phyloP scores from a whole-genome alignment of 2,797 vertebrate genomes.

The Danionella dracula region DNA sequence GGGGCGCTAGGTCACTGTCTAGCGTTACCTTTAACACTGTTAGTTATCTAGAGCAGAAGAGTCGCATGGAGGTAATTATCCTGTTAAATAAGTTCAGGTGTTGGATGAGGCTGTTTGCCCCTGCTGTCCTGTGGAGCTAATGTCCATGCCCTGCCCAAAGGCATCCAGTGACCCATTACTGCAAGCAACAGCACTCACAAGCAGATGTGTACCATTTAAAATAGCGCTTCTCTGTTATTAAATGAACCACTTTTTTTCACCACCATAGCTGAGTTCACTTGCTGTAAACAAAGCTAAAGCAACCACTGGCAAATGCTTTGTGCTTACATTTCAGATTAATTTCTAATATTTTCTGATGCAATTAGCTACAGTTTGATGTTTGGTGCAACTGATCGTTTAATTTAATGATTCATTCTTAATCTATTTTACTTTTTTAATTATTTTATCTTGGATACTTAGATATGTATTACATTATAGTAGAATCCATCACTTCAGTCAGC shows the following conservation, averaged over 20 bases:
- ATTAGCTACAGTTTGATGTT: too few relatives aligned
- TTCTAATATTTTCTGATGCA: too few relatives aligned
- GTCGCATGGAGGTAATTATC: constrained; percentile 62
- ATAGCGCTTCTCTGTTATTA: constrained; percentile 20
- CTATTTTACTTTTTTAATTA: too few relatives aligned
- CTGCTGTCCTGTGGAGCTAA: constrained; percentile 36
- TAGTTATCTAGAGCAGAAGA: constrained; percentile 65
- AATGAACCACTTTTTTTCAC: constrained; percentile 5
- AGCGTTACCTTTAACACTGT: constrained; percentile 44
- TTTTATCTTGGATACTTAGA: too few relatives aligned
- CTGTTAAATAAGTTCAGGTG: constrained; percentile 65
- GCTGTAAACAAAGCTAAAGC: not conserved
- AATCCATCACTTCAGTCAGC: too few relatives aligned
- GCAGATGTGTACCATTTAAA: constrained; percentile 42
- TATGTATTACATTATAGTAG: too few relatives aligned
- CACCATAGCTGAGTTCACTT: not conserved
- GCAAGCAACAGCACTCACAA: constrained; percentile 34
- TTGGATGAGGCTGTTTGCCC: constrained; percentile 49
- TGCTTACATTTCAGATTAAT: too few relatives aligned
- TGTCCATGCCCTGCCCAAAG: constrained; percentile 40
- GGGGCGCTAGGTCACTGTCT: constrained; percentile 48
- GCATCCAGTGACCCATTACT: constrained; percentile 32
- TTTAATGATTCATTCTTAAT: too few relatives aligned
- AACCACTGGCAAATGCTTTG: too few relatives aligned
- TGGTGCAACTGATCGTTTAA: too few relatives aligned